A percentile compares a stretch with the other conserved stretches of the same genome.
These are phyloP conservation scores for Eptesicus fuscus DNA, from an alignment of 2,113 vertebrate species.

Conservation along the genomic window DNA sequence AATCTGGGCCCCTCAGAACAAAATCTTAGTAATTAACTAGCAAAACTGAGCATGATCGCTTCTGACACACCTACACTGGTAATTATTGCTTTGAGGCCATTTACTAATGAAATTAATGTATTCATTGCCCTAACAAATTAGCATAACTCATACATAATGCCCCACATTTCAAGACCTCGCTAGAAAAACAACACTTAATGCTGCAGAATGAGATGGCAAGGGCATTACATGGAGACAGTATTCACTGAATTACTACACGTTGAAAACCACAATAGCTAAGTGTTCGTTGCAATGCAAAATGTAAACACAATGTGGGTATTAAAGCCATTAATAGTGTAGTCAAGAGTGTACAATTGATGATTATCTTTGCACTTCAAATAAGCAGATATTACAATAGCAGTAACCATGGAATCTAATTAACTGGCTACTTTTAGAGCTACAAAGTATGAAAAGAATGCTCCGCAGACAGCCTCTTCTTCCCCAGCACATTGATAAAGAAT, in stretches of 20 bases:
- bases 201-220: conserved; percentile 83
- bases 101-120: conserved; percentile 99
- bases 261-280: conserved; percentile 86
- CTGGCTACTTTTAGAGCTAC: conserved; percentile 78
- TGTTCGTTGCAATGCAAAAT: conserved; percentile 80
- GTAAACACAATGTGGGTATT: conserved; percentile 82
- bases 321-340: conserved; percentile 82
- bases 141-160: conserved; percentile 99
- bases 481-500: conserved; percentile 63
- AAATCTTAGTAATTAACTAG: conserved; percentile 99
- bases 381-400: conserved; percentile 79
- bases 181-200: conserved; percentile 87
- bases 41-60: conserved; percentile 98
- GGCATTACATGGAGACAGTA: conserved; percentile 79
- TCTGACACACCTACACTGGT: conserved; percentile 99
- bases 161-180: conserved; percentile 92
- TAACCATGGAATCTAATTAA: conserved; percentile 82
- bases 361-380: conserved; percentile 85
- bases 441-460: conserved; percentile 76
- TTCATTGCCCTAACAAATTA: conserved; percentile 99
- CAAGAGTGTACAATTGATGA: conserved; percentile 80
- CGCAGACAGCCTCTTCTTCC: conserved; percentile 69
- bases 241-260: conserved; percentile 82
- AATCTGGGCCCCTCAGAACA: conserved; percentile 92
- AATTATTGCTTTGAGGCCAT: conserved; percentile 99